Base-by-base conservation (phyloP, 1,140 invertebrate species). In the Drosophila asahinai region DNA sequence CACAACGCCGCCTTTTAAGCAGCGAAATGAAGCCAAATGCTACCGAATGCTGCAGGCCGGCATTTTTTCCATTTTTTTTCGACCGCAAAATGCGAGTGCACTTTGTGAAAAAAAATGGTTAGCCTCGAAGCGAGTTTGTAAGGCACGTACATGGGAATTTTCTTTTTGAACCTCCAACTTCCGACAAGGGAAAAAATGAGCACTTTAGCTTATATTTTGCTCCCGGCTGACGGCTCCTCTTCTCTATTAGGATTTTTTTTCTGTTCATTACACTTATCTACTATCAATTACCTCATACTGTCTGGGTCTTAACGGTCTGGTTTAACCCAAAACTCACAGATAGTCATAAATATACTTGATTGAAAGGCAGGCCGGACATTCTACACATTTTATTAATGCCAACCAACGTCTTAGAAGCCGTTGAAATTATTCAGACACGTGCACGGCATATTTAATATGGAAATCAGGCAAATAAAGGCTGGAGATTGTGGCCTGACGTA, bases 351-450 rank as follows among this genome's bases (percentile, higher is more conserved):
- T 86, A 74, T 15, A 43, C 36, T 74, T 70, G 68, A 77, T 71
- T 61, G 57, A 73, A 51, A 73, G 55, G 38, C 55, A 36, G 45
- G 22, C 54, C 51, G 40, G 42, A 14, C 33, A 47, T 60, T 77
- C 74, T 63, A 63, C 33, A 54, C 63, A 77, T 80, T 79, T 75
- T 74, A 68, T 67, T 60, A 74, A 89, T 89, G 77, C 72, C 48
- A 27, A 51, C 65, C 80, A 70, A 54, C 71, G 80, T 83, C 51
- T 64, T 72, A 76, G 47, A 81, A 77, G 80, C 77, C 80, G 77
- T 74, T 77, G 57, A 87, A 73, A 62, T 87, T 83, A 89, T 83
- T 71, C 81, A 57, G 22, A 27, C 71, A 72, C 81, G 84, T 83
- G 83, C 49, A 11, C 47, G 8, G 83, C 48, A 80, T 83, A 48